Evolutionary conservation across 1,140 invertebrate species (phyloP).

Genomic region (Ptiloglossa arizonensis): DNA sequence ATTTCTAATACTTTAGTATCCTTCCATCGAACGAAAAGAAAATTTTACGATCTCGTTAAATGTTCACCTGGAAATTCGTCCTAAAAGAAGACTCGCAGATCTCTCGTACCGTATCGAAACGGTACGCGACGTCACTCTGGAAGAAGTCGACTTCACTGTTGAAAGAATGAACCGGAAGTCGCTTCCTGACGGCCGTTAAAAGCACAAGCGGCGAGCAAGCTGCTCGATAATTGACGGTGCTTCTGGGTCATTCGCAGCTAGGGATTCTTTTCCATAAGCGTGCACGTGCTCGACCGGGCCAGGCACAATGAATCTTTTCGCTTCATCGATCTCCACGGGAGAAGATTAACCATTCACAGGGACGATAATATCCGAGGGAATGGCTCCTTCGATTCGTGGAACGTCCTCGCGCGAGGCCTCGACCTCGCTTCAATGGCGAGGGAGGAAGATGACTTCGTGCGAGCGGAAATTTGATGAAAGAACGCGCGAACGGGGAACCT

Average conservation of each 20-base stretch:
- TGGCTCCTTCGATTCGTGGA: slow-evolving; percentile 34
- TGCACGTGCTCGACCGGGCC: background rate
- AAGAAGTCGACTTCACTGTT: background rate
- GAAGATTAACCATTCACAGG: slow-evolving; percentile 39
- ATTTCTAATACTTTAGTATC: no score
- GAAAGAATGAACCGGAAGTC: background rate
- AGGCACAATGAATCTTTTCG: slow-evolving; percentile 22
- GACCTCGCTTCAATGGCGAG: background rate
- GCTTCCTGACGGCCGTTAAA: background rate
- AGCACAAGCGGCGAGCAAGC: background rate
- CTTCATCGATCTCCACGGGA: background rate
- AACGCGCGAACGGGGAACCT: no score
- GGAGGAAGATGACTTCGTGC: slow-evolving; percentile 1
- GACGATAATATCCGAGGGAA: slow-evolving; percentile 50
- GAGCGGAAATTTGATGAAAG: slow-evolving; percentile 37
- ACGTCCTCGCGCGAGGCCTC: background rate
- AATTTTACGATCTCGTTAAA: no score
- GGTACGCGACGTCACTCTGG: no score
- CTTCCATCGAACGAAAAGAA: no score
- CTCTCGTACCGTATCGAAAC: no score
- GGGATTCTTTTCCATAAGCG: slow-evolving; percentile 8
- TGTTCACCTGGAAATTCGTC: no score
- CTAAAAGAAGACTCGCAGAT: no score
- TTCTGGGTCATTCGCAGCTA: background rate
- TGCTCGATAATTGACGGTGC: background rate